phyloP scores from a whole-genome alignment of 2,113 vertebrate species.

The Percopsis transmontana region DNA sequence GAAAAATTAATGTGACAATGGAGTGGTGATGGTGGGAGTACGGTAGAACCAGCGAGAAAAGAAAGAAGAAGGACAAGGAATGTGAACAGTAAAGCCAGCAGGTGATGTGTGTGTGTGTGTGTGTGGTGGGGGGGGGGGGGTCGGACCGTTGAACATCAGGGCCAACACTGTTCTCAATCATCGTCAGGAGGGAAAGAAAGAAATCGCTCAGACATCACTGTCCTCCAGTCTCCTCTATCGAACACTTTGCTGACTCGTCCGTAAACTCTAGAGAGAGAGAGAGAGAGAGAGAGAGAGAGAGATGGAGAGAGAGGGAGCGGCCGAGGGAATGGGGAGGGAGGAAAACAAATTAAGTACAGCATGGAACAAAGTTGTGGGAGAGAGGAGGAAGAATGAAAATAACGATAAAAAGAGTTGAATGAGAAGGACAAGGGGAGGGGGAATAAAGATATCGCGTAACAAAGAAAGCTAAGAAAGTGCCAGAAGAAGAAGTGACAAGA shows the following conservation, averaged over 20 bases:
- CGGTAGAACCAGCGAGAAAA: not conserved
- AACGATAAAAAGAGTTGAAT: conserved; percentile 43
- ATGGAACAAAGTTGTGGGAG: not conserved
- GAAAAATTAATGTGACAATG: too few species aligned
- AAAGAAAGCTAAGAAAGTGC: conserved; percentile 14
- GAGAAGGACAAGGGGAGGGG: conserved; percentile 11
- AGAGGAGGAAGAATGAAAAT: conserved; percentile 25
- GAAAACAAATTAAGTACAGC: conserved; percentile 32
- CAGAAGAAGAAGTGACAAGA: not conserved
- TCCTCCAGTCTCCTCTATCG: conserved; percentile 50
- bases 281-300: conserved; percentile 31
- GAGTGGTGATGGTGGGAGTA: not conserved
- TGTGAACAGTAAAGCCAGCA: conserved; percentile 17
- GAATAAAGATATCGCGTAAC: conserved; percentile 9
- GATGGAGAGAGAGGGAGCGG: conserved; percentile 16
- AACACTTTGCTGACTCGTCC: conserved; percentile 43
- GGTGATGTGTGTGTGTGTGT: conserved; percentile 27
- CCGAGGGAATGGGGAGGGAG: conserved; percentile 5
- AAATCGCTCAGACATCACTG: conserved; percentile 51
- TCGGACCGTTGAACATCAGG: conserved; percentile 15
- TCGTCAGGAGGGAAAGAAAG: conserved; percentile 21
- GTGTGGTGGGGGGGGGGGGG: too few species aligned
- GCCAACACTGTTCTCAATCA: conserved; percentile 45
- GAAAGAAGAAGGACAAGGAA: not conserved
- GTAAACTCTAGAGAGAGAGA: conserved; percentile 55